A percentile compares a stretch with the other conserved stretches of the same genome.
Evolutionary conservation across 2,797 vertebrate genomes (phyloP).

Genomic region (Thunnus albacares): DNA sequence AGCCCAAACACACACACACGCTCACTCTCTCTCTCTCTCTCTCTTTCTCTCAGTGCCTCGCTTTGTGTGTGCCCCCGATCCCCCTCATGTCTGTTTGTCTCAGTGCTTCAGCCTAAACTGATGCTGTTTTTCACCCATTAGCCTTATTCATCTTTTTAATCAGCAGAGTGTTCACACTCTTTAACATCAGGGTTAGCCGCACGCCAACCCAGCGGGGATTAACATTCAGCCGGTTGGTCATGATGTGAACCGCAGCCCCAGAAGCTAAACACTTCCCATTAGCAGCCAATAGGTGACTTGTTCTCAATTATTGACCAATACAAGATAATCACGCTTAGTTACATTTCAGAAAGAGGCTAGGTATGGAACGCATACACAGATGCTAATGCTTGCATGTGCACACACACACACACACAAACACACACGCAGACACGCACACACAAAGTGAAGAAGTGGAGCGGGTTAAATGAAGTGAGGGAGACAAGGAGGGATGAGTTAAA

Average conservation of each 20-base stretch:
- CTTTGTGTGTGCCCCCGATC: constrained; percentile 41
- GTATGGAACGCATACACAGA: constrained; percentile 19
- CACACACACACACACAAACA: not conserved
- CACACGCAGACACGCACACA: constrained; percentile 9
- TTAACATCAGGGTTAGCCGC: constrained; percentile 66
- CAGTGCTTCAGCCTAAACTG: constrained; percentile 61
- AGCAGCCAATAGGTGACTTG: constrained; percentile 75
- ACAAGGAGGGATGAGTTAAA: constrained; percentile 80
- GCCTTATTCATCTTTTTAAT: constrained; percentile 84
- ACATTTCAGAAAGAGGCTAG: constrained; percentile 54
- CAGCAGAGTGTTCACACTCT: constrained; percentile 71
- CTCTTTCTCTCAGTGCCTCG: constrained; percentile 6
- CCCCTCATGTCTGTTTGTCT: constrained; percentile 65
- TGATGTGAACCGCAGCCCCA: constrained; percentile 53
- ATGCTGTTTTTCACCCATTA: constrained; percentile 76
- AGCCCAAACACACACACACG: constrained; percentile 49
- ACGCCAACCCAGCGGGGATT: constrained; percentile 64
- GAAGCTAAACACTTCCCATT: constrained; percentile 53
- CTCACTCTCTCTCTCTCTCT: not conserved
- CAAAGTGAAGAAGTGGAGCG: constrained; percentile 67
- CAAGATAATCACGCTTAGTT: constrained; percentile 66
- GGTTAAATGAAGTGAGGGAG: constrained; percentile 80
- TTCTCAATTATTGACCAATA: constrained; percentile 78
- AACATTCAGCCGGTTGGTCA: constrained; percentile 73
- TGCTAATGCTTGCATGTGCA: not conserved